Conservation (phyloP, 2,888 invertebrate genomes). For the Nudaria mundana region DNA sequence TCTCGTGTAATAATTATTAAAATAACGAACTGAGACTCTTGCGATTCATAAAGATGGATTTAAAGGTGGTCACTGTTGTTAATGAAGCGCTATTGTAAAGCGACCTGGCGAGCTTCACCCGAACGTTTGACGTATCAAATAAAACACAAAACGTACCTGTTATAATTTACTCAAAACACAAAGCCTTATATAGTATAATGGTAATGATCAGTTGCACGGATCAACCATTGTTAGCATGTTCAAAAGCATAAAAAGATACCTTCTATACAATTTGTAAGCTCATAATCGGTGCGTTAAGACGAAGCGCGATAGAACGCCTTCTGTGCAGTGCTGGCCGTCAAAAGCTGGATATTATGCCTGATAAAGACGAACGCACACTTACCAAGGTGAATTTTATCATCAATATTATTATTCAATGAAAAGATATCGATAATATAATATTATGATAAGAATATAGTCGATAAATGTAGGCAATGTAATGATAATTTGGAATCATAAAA, state of each 20-base stretch:
- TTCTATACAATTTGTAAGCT: constrained; percentile 72
- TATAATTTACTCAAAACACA: constrained; percentile 82
- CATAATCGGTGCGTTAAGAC: constrained; percentile 65
- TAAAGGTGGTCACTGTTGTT: constrained; percentile 71
- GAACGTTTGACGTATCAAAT: constrained; percentile 59
- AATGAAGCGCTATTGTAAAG: constrained; percentile 69
- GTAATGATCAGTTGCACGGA: constrained; percentile 77
- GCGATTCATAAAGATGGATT: constrained; percentile 53
- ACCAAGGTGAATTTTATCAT: too few species aligned
- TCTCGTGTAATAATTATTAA: constrained; percentile 42
- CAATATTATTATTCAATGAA: too few species aligned
- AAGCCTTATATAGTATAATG: constrained; percentile 78
- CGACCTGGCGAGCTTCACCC: constrained; percentile 44
- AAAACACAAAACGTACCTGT: constrained; percentile 70
- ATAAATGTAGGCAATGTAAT: too few species aligned
- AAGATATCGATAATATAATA: too few species aligned
- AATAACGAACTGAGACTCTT: constrained; percentile 46
- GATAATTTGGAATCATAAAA: too few species aligned
- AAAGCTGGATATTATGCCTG: constrained; percentile 55
- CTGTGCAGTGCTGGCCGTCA: constrained; percentile 51
- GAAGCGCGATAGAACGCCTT: constrained; percentile 52
- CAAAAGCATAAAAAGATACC: constrained; percentile 66
- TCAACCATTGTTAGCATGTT: constrained; percentile 76
- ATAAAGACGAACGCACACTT: constrained; percentile 19
- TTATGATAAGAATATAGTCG: too few species aligned